Conservation (phyloP, 2,888 invertebrate species). For the Helleia helle region DNA sequence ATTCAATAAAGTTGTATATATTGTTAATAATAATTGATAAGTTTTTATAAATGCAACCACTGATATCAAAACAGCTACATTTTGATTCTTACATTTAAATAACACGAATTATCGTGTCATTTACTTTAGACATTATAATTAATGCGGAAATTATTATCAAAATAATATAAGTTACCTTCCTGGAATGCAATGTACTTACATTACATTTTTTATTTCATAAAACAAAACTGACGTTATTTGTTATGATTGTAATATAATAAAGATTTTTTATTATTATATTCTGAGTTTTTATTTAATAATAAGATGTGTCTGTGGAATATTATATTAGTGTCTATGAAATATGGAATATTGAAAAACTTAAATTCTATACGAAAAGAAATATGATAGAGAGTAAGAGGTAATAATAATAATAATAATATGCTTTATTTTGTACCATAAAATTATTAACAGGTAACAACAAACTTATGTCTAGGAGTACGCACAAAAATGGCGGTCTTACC, state of each 20-base stretch:
- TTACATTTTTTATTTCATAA: neutral
- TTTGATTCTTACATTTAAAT: too few relatives aligned
- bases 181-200: neutral
- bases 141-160: neutral
- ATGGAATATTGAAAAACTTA: too few relatives aligned
- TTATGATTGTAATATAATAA: slow-evolving; percentile 17
- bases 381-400: too few relatives aligned
- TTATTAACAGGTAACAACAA: too few relatives aligned
- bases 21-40: slow-evolving; percentile 27
- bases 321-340: too few relatives aligned
- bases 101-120: neutral
- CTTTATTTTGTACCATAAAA: too few relatives aligned
- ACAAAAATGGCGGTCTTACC: too few relatives aligned
- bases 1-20: slow-evolving; percentile 31
- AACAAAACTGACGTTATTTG: slow-evolving; percentile 1
- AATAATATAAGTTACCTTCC: slow-evolving; percentile 2
- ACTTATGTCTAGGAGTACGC: too few relatives aligned
- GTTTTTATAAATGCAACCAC: slow-evolving; percentile 9
- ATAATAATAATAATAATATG: too few relatives aligned
- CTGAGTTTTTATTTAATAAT: neutral
- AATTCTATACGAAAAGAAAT: too few relatives aligned
- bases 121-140: neutral
- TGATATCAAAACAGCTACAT: too few relatives aligned
- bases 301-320: too few relatives aligned
- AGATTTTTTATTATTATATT: slow-evolving; percentile 13